phyloP scores from a whole-genome alignment of 2,888 invertebrate species.

The Tridacna crocea region DNA sequence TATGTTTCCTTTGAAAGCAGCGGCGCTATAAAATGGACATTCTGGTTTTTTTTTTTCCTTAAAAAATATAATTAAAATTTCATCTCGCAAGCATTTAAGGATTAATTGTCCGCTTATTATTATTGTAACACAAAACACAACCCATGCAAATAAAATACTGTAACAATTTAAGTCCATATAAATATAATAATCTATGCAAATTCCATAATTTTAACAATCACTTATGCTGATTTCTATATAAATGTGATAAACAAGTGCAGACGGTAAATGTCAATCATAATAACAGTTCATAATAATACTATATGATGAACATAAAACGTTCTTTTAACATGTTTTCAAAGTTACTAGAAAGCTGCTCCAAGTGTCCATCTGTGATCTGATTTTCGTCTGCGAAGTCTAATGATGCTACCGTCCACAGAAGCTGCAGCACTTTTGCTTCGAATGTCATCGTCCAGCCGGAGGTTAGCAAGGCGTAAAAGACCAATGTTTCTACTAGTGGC shows the following conservation, averaged over 20 bases:
- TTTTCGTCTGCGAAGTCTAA: conserved; percentile 81
- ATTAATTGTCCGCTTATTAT: too few species aligned
- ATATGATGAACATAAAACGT: conserved; percentile 19
- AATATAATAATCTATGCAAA: background rate
- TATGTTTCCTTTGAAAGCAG: too few species aligned
- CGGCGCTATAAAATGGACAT: too few species aligned
- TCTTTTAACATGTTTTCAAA: conserved; percentile 4
- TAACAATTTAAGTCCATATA: background rate
- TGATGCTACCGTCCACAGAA: conserved; percentile 78
- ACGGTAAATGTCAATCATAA: conserved; percentile 3
- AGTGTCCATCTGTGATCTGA: conserved; percentile 82
- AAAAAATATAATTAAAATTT: too few species aligned
- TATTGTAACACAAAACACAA: too few species aligned
- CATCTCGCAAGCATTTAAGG: too few species aligned
- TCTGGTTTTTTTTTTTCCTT: too few species aligned
- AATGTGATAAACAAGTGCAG: conserved; percentile 21
- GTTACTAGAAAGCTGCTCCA: conserved; percentile 76
- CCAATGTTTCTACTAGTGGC: conserved; percentile 83
- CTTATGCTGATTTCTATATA: background rate
- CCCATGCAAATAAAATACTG: background rate
- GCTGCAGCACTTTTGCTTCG: conserved; percentile 80
- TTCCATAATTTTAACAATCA: background rate
- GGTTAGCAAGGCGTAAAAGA: conserved; percentile 78
- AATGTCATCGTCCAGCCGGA: conserved; percentile 79
- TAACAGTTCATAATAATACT: conserved; percentile 16